Evolutionary conservation across 2,113 vertebrate species (phyloP), one percentile per base, ranked within the genome.

Genomic region (Misgurnus mizolepis): DNA sequence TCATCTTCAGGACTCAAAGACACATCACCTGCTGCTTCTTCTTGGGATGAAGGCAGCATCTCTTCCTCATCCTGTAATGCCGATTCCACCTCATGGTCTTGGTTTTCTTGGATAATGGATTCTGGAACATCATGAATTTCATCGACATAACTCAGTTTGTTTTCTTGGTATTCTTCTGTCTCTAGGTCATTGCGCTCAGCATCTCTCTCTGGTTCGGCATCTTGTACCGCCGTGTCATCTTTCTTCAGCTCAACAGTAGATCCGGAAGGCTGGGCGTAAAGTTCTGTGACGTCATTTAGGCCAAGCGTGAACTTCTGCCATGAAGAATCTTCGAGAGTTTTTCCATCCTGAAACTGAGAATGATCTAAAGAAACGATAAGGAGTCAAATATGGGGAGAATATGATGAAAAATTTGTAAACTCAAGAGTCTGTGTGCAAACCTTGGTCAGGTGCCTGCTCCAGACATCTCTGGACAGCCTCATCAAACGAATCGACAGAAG

Each of bases 401-500:
- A 1, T 5, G 14, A 17, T 9, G 6, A 6, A 56, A 2, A 15
- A n/a, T 17, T 4, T 12, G n/a, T 61, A 11, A 40, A 41, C 4
- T 12, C 27, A 3, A 3, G 4, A 69, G n/a, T 58, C 55, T 18
- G 14, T 67, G 39, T 66, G 17, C 10, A 66, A 56, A 88, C 87
- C 84, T 85, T 83, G 76, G 15, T 67, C 9, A 34, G 83, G 75
- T 76, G 43, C 85, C 45, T 61, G 85, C 68, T 86, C 62, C 12
- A 85, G 74, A 53, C 80, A 82, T 82, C 81, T 89, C 56, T 88
- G 79, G 2, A 92, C 84, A 47, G 89, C 92, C 17, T 88, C 86
- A 0, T 83, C 88, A 86, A 94, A 94, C 15, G 89, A 89, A 53
- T 91, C 87, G 7, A 80, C 87, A 60, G 88, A 83, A 60, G 89